Percentiles rank a stretch among this genome's conserved stretches.
These are phyloP conservation scores for Sinocyclocheilus anophthalmus DNA, from an alignment of 2,113 vertebrate species.

Conservation along the genomic window DNA sequence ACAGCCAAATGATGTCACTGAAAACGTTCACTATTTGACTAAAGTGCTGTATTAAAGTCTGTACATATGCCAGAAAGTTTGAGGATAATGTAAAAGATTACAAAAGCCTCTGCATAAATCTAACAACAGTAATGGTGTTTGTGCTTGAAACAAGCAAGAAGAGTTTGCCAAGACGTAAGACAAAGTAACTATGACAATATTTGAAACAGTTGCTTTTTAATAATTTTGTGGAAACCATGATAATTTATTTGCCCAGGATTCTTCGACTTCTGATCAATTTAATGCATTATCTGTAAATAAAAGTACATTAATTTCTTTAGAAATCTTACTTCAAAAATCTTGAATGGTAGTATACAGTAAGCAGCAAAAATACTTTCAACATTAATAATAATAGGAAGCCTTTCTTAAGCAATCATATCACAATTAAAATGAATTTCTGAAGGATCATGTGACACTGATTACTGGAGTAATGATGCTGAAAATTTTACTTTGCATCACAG, in stretches of 20 bases:
- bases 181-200: background rate
- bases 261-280: no score
- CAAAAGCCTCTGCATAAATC: background rate
- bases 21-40: background rate
- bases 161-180: background rate
- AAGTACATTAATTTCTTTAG: no score
- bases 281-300: no score
- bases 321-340: no score
- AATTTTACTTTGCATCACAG: no score
- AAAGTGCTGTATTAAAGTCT: conserved; percentile 13
- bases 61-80: background rate
- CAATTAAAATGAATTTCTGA: no score
- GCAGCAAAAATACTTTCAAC: no score
- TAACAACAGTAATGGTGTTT: background rate
- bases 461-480: no score
- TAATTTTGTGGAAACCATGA: background rate
- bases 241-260: background rate
- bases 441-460: no score
- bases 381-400: no score
- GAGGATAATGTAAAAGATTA: background rate
- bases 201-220: background rate
- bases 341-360: no score
- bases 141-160: background rate
- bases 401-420: no score
- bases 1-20: conserved; percentile 21